Evolutionary conservation across 2,888 invertebrate genomes (phyloP).

Genomic region (Orthosia cruda): DNA sequence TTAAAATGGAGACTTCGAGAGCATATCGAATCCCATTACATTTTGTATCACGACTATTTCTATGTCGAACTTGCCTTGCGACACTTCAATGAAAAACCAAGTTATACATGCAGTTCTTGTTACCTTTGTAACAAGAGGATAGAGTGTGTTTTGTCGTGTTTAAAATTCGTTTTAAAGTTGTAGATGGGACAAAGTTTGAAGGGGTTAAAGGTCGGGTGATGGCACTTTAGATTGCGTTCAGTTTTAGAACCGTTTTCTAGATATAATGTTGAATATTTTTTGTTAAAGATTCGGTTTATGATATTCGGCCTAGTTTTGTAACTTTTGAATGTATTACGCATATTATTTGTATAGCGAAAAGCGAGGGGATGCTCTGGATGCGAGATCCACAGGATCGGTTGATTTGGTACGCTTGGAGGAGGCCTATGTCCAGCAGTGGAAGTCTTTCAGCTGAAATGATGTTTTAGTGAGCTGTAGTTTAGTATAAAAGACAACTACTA

Average conservation of each 20-base stretch:
- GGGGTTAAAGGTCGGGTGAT: conserved; percentile 66
- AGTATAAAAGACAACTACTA: too few relatives aligned
- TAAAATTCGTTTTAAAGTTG: not conserved
- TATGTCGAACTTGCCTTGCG: conserved; percentile 11
- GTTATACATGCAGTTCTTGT: not conserved
- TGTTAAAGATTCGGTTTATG: conserved; percentile 7
- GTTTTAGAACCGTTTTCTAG: conserved; percentile 43
- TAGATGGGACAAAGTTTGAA: conserved; percentile 36
- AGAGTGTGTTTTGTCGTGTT: conserved; percentile 19
- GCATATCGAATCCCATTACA: conserved; percentile 59
- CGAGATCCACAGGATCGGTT: too few relatives aligned
- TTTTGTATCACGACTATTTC: conserved; percentile 52
- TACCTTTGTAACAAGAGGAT: conserved; percentile 8
- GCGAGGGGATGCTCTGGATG: too few relatives aligned
- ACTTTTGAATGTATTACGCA: not conserved
- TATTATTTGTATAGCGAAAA: too few relatives aligned
- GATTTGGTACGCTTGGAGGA: too few relatives aligned
- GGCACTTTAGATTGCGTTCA: conserved; percentile 55
- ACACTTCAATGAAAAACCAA: conserved; percentile 19
- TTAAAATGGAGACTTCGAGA: conserved; percentile 52
- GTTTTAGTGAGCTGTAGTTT: too few relatives aligned
- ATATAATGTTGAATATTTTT: conserved; percentile 43
- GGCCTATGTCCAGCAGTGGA: too few relatives aligned
- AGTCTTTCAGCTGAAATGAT: too few relatives aligned
- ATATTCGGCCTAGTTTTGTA: conserved; percentile 8